Percentiles rank a stretch among this genome's conserved stretches.
These are phyloP conservation scores for Chloroceryle amazona DNA, from an alignment of 2,797 vertebrate species.

Conservation along the genomic window DNA sequence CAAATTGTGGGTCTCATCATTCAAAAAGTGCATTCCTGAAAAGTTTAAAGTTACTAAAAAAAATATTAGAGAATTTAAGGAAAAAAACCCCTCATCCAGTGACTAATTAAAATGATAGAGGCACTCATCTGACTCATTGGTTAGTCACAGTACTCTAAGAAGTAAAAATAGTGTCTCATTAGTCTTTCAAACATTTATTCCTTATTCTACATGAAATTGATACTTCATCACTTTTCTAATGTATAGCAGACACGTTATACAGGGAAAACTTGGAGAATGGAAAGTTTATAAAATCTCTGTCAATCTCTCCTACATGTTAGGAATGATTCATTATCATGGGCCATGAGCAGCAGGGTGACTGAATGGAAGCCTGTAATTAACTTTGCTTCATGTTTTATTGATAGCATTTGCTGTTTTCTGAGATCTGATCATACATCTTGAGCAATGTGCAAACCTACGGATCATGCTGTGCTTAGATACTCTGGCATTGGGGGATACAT, in stretches of 20 bases:
- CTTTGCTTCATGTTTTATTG: constrained; percentile 78
- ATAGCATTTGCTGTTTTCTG: constrained; percentile 72
- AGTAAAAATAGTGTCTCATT: constrained; percentile 81
- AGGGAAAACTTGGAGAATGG: constrained; percentile 71
- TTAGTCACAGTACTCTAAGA: constrained; percentile 70
- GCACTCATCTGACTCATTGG: constrained; percentile 72
- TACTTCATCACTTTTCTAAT: constrained; percentile 80
- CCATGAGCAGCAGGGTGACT: constrained; percentile 55
- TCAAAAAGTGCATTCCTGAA: constrained; percentile 29
- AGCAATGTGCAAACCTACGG: constrained; percentile 28
- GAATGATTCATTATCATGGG: constrained; percentile 80
- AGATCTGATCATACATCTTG: constrained; percentile 53
- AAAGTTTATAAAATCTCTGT: constrained; percentile 82
- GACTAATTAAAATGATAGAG: constrained; percentile 79
- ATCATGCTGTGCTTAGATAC: background rate
- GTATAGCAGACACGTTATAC: constrained; percentile 69
- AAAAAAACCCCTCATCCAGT: constrained; percentile 32
- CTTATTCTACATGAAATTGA: constrained; percentile 78
- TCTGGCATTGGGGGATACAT: background rate
- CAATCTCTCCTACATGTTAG: constrained; percentile 77
- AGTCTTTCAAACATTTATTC: constrained; percentile 79
- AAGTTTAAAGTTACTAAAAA: constrained; percentile 57
- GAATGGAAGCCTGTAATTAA: constrained; percentile 81
- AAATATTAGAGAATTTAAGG: constrained; percentile 30
- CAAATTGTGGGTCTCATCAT: background rate